Evolutionary conservation across 92 coral and sea anemone species (phyloP).

Genomic region (Phymanthus crucifer): DNA sequence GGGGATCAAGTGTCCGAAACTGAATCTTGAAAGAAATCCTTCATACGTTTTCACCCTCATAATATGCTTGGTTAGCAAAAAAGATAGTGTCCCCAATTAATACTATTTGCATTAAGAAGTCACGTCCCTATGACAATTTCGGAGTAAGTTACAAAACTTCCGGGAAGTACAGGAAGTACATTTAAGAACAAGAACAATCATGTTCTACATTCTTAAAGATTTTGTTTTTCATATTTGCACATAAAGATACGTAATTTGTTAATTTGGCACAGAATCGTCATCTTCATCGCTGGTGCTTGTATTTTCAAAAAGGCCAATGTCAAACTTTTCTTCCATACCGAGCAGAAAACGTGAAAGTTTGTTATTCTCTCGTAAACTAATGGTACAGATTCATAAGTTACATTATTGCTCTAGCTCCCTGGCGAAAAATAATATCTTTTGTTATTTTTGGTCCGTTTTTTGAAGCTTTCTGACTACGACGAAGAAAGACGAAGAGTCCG

Average conservation of each 20-base stretch:
- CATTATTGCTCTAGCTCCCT: neutral
- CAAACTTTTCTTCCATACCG: neutral
- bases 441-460: neutral
- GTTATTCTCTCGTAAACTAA: neutral
- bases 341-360: neutral
- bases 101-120: too few relatives aligned
- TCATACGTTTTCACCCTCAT: too few relatives aligned
- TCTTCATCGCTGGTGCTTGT: neutral
- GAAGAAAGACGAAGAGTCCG: conserved; percentile 49
- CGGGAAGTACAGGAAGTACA: too few relatives aligned
- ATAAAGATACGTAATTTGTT: neutral
- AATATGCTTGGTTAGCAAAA: too few relatives aligned
- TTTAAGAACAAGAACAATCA: neutral
- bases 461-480: conserved; percentile 31
- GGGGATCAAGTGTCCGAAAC: too few relatives aligned
- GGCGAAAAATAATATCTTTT: neutral
- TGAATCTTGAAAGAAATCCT: too few relatives aligned
- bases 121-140: too few relatives aligned
- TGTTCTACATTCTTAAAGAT: neutral
- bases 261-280: neutral
- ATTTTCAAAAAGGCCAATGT: neutral
- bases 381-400: neutral
- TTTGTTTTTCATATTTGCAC: too few relatives aligned
- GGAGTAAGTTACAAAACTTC: too few relatives aligned
- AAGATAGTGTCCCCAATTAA: too few relatives aligned